A percentile compares a stretch with the other conserved stretches of the same genome.
These are phyloP conservation scores for Nerophis ophidion DNA, from an alignment of 2,113 vertebrate genomes.

Conservation along the genomic window DNA sequence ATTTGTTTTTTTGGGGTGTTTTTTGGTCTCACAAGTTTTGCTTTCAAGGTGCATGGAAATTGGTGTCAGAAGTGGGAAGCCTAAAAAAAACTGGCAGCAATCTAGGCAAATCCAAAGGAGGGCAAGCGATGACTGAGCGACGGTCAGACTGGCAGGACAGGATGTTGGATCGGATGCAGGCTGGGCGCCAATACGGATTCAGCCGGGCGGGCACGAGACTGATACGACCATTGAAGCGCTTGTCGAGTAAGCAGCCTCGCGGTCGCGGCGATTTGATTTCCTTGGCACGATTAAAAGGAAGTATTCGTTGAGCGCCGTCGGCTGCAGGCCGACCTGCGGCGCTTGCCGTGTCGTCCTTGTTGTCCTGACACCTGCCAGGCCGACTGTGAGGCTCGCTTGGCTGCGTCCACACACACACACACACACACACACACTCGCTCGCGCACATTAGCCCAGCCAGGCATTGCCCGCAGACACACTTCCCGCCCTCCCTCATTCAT, in stretches of 20 bases:
- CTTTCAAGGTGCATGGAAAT: not conserved
- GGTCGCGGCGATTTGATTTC: not conserved
- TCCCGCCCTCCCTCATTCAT: conserved; percentile 70
- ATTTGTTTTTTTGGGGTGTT: not conserved
- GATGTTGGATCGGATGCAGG: not conserved
- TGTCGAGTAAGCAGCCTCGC: not conserved
- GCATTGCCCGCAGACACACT: conserved; percentile 61
- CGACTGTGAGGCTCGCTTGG: conserved; percentile 34
- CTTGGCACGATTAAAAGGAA: not conserved
- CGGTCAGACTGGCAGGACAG: not conserved
- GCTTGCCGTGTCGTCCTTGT: conserved; percentile 44
- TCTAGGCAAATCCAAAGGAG: not conserved
- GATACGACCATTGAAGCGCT: not conserved
- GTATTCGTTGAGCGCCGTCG: conserved; percentile 34
- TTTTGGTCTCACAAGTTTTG: too few species aligned
- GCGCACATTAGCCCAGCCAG: conserved; percentile 43
- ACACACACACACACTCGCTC: conserved; percentile 16
- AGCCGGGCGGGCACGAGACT: not conserved
- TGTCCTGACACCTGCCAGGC: conserved; percentile 39
- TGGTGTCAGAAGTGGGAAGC: not conserved
- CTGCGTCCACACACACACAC: conserved; percentile 24
- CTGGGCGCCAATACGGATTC: too few species aligned
- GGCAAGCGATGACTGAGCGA: not conserved
- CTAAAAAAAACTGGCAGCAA: not conserved
- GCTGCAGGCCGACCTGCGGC: conserved; percentile 40